Percentiles rank a stretch among this genome's conserved stretches.
Conservation (phyloP, 2,888 invertebrate genomes). For the Parelbella ahira region DNA sequence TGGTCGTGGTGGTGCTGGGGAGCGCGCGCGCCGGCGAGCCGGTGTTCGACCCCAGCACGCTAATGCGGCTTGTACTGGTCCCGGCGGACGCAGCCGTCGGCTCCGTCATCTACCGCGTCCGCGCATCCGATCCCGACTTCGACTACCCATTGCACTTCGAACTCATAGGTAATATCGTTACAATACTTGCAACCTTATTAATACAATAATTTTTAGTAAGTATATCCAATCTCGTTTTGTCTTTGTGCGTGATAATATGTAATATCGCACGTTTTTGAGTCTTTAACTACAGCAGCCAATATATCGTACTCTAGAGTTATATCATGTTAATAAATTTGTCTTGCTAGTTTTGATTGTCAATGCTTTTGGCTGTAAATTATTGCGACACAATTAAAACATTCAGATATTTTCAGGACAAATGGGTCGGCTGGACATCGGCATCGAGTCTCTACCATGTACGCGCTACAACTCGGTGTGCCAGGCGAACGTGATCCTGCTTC, state of each 20-base stretch:
- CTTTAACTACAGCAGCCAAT: too few relatives aligned
- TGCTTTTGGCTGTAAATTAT: too few relatives aligned
- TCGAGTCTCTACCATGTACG: slow-evolving; percentile 91
- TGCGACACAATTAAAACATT: too few relatives aligned
- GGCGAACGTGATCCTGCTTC: slow-evolving; percentile 90
- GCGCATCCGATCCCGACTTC: slow-evolving; percentile 92
- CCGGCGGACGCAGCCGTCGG: slow-evolving; percentile 91
- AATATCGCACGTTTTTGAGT: too few relatives aligned
- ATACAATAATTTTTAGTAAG: too few relatives aligned
- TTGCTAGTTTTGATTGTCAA: too few relatives aligned
- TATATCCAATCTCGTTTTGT: too few relatives aligned
- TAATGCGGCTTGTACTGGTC: slow-evolving; percentile 89
- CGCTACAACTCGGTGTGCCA: slow-evolving; percentile 93
- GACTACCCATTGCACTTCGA: slow-evolving; percentile 93
- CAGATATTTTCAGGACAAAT: slow-evolving; percentile 73
- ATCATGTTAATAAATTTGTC: too few relatives aligned
- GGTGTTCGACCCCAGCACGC: slow-evolving; percentile 90
- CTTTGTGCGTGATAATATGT: too few relatives aligned
- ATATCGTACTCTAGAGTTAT: too few relatives aligned
- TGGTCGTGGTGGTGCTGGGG: slow-evolving; percentile 50
- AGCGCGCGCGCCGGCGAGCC: slow-evolving; percentile 83
- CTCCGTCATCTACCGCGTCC: slow-evolving; percentile 91
- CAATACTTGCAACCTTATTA: too few relatives aligned
- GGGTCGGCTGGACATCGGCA: slow-evolving; percentile 87
- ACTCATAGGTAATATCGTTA: slow-evolving; percentile 84